Evolutionary conservation across 30 jellyfish, hydroid and myxozoan genomes (phyloP), one percentile per base, ranked within the genome.

Genomic region (Hydra vulgaris): DNA sequence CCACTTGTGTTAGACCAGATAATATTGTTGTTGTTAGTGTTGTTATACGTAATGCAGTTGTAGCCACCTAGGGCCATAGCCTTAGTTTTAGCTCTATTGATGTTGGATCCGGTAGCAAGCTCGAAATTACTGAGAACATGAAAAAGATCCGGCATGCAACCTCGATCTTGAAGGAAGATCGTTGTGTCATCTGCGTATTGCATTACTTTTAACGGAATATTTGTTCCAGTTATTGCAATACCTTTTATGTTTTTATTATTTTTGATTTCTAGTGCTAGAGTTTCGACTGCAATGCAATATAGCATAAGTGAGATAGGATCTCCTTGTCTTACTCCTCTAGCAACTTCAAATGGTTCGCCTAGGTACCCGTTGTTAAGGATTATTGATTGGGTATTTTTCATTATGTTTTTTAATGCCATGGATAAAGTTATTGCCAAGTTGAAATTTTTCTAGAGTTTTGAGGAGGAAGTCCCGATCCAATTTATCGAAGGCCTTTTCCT

Each of bases 401-500:
- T 40, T 3, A 12, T 40, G 5, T 40, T 5, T 25, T 53, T 72
- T 18, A 83, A 56, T 20, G 23, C 70, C 12, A 16, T 66, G 7
- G 25, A 21, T 26, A 22, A 76, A 76, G 3, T 12, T 52, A 0
- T 73, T 81, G 12, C 61, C 61, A 40, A 40, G 61, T 53, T 74
- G 74, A 81, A 83, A 75, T 26, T 27, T 22, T 21, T 26, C n/a
- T 25, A 85, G 22, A 1, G 74, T 55, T 22, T 77, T 54, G 20
- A 17, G 16, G 5, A 85, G 78, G 40, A 85, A 85, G 15, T 24
- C 24, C 89, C 84, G 79, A 27, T 76, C 84, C 7, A 84, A 82
- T 66, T 82, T 66, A 52, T 83, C 91, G 55, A 83, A 84, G 72
- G 82, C 88, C 71, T 83, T 83, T 74, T 61, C 91, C 26, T 83